Conservation (phyloP, 2,888 invertebrate species). For the Drosophila peninsularis region DNA sequence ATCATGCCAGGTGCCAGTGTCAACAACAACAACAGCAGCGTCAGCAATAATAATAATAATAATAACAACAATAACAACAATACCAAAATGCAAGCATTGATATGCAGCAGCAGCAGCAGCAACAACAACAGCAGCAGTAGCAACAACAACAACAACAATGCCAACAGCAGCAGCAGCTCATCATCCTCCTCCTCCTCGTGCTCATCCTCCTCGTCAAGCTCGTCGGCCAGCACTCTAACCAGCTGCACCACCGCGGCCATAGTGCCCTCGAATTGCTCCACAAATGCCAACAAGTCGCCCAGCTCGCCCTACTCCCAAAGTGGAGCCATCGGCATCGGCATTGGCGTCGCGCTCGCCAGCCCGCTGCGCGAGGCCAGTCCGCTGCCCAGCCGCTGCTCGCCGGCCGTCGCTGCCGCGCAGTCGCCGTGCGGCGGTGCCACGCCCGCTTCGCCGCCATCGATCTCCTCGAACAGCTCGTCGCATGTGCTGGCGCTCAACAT, state of each 20-base stretch:
- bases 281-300: slow-evolving; percentile 80
- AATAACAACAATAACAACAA: slow-evolving; percentile 49
- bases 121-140: slow-evolving; percentile 38
- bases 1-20: slow-evolving; percentile 74
- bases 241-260: slow-evolving; percentile 81
- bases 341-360: slow-evolving; percentile 39
- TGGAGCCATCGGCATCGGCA: slow-evolving; percentile 59
- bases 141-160: slow-evolving; percentile 33
- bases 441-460: slow-evolving; percentile 52
- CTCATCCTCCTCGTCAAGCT: slow-evolving; percentile 78
- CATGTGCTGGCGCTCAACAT: slow-evolving; percentile 79
- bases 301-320: slow-evolving; percentile 69
- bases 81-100: slow-evolving; percentile 70
- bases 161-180: slow-evolving; percentile 74
- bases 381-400: slow-evolving; percentile 54
- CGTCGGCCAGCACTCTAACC: slow-evolving; percentile 67
- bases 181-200: slow-evolving; percentile 79
- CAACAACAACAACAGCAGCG: slow-evolving; percentile 63
- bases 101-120: slow-evolving; percentile 42
- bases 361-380: slow-evolving; percentile 57
- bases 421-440: slow-evolving; percentile 59
- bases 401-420: slow-evolving; percentile 45
- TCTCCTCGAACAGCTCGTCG: slow-evolving; percentile 60
- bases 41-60: slow-evolving; percentile 61
- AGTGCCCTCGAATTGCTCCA: slow-evolving; percentile 79